Conservation (phyloP, 1,140 invertebrate genomes). For the Mylabris phalerata region DNA sequence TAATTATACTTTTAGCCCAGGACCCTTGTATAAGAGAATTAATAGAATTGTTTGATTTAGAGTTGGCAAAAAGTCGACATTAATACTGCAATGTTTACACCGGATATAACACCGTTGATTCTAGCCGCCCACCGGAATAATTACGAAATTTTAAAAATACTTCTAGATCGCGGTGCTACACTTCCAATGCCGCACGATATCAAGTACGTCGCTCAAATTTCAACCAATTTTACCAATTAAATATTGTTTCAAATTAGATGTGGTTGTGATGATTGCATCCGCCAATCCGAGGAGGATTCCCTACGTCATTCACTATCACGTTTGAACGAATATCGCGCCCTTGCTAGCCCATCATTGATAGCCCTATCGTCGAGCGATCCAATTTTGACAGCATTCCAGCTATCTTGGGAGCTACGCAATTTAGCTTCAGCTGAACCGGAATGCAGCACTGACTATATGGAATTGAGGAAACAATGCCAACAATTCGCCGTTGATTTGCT, state of each 20-base stretch:
- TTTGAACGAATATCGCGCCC: constrained; percentile 85
- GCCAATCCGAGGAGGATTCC: constrained; percentile 63
- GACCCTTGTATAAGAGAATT: too few species aligned
- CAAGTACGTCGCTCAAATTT: background rate
- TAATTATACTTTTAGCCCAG: background rate
- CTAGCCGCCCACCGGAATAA: constrained; percentile 87
- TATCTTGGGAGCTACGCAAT: constrained; percentile 75
- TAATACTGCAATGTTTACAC: constrained; percentile 75
- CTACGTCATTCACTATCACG: constrained; percentile 80
- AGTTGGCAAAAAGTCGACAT: constrained; percentile 82
- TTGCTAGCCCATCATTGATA: constrained; percentile 86
- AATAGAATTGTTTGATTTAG: constrained; percentile 40
- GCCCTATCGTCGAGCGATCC: constrained; percentile 80
- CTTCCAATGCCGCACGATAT: constrained; percentile 53
- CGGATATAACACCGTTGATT: constrained; percentile 87
- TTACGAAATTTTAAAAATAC: constrained; percentile 86
- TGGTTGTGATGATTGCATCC: constrained; percentile 71
- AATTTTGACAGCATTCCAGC: constrained; percentile 72
- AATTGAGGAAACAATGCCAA: constrained; percentile 77
- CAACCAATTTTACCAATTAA: constrained; percentile 10
- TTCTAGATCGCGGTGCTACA: constrained; percentile 79
- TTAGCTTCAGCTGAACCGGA: constrained; percentile 76
- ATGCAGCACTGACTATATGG: constrained; percentile 70
- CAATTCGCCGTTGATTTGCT: constrained; percentile 86
- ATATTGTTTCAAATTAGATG: constrained; percentile 48